These are phyloP conservation scores for Brachirus orientalis DNA, from an alignment of 2,113 vertebrate species.

Conservation along the genomic window DNA sequence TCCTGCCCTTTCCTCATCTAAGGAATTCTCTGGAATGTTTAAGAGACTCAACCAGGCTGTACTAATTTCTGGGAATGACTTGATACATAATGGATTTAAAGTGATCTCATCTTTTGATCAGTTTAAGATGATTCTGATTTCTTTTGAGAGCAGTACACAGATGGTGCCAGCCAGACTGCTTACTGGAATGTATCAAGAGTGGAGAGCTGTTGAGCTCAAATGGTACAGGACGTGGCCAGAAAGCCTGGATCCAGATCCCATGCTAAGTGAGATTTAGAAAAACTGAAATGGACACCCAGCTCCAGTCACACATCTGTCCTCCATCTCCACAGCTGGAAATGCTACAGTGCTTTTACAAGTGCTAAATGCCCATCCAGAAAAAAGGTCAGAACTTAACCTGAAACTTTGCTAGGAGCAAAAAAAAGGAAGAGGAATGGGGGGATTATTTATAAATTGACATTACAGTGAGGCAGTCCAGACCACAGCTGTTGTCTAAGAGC, in stretches of 20 bases:
- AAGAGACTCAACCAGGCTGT: conserved; percentile 32
- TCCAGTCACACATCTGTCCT: conserved; percentile 8
- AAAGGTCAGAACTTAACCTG: conserved; percentile 73
- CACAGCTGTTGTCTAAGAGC: conserved; percentile 90
- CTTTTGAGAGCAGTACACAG: conserved; percentile 3
- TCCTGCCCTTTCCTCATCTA: not conserved
- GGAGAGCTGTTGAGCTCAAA: conserved; percentile 31
- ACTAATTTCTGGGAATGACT: not conserved
- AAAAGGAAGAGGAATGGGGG: conserved; percentile 56
- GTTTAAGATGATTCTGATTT: conserved; percentile 57
- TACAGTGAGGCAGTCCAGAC: conserved; percentile 80
- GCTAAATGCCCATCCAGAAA: conserved; percentile 84
- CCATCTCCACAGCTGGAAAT: conserved; percentile 36
- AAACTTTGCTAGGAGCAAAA: conserved; percentile 77
- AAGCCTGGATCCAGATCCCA: conserved; percentile 15
- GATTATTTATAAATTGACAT: conserved; percentile 21
- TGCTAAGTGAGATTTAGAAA: conserved; percentile 16
- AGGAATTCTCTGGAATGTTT: conserved; percentile 62
- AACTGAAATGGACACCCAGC: conserved; percentile 28
- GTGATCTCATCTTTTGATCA: not conserved
- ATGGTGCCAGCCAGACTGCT: conserved; percentile 34
- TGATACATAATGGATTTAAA: not conserved
- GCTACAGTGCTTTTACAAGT: conserved; percentile 82
- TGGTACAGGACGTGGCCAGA: conserved; percentile 19
- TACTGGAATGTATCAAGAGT: conserved; percentile 71